Evolutionary conservation across 2,113 vertebrate species (phyloP), one percentile per base, ranked within the genome.

Genomic region (Bos javanicus): DNA sequence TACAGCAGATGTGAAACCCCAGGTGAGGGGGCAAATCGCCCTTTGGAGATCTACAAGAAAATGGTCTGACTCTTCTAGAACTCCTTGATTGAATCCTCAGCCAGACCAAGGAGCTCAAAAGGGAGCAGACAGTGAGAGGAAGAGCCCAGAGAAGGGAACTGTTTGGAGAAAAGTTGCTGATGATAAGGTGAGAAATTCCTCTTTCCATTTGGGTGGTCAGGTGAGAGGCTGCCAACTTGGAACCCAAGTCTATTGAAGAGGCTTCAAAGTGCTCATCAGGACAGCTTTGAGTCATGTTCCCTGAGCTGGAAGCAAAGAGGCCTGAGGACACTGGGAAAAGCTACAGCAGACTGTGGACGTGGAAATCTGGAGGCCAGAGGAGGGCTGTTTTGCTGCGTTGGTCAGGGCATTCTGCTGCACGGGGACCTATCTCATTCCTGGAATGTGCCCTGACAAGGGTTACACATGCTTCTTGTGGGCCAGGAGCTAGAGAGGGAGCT

Each of bases 321-420:
- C 81, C 46, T 67, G 39, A 36, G 30, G 21, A n/a, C 3, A 4
- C 81, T 23, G 43, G 62, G 50, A 82, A n/a, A 56, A 11, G 6
- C 1, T 2, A 25, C 5, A 12, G 56, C 30, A 25, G 17, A 33
- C 62, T 12, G 11, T 36, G 48, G 52, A 12, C 1, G 0, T 57
- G 81, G 50, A 50, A 19, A 7, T 36, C 11, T 36, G 15, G 30
- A 59, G 52, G 43, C 23, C 8, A 10, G 82, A 74, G 64, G 62
- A 59, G 64, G 39, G 15, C 50, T 46, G 10, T 59, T n/a, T n/a
- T 28, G 67, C 14, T 39, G 52, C 0, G 0, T 14, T n/a, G 91
- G 26, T 85, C 52, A 28, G 52, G 23, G 39, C 2, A 2, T 76
- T 57, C 13, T 59, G 28, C 82, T 19, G 23, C 64, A 59, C 7